Conservation (phyloP, 2,888 invertebrate genomes). For the Xylota segnis region DNA sequence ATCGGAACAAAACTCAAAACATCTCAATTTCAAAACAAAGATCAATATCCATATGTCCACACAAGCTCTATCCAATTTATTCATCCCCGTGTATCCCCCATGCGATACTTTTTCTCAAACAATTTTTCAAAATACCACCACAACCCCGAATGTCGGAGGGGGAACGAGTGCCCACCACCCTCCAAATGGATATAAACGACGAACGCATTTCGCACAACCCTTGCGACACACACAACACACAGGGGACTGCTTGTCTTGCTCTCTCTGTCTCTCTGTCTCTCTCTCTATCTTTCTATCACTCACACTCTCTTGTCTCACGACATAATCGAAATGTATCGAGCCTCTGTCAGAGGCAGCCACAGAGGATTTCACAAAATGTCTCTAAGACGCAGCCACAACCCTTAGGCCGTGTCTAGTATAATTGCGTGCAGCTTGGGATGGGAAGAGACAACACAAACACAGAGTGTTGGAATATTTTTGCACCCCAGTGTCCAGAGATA, state of each 20-base stretch:
- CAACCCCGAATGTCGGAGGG: slow-evolving; percentile 23
- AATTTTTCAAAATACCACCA: slow-evolving; percentile 72
- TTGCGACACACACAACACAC: slow-evolving; percentile 10
- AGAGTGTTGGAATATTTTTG: slow-evolving; percentile 36
- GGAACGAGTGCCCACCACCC: slow-evolving; percentile 13
- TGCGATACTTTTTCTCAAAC: slow-evolving; percentile 52
- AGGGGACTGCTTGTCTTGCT: not conserved
- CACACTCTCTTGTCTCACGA: slow-evolving; percentile 47
- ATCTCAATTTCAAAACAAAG: slow-evolving; percentile 75
- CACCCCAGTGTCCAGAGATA: slow-evolving; percentile 44
- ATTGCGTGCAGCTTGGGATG: slow-evolving; percentile 59
- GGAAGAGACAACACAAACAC: not conserved
- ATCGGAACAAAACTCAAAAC: slow-evolving; percentile 39
- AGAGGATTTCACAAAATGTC: slow-evolving; percentile 17
- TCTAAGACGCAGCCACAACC: slow-evolving; percentile 30
- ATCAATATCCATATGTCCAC: slow-evolving; percentile 75
- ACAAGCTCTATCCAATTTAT: slow-evolving; percentile 64
- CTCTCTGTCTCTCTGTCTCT: too few relatives aligned
- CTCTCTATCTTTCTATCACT: not conserved
- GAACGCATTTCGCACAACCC: slow-evolving; percentile 56
- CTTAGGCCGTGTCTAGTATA: slow-evolving; percentile 56
- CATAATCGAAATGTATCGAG: slow-evolving; percentile 38
- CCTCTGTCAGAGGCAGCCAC: not conserved
- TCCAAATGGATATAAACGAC: slow-evolving; percentile 72
- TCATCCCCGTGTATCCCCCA: slow-evolving; percentile 16